Percentiles rank a stretch among this genome's conserved stretches.
phyloP scores from a whole-genome alignment of 1,140 invertebrate genomes.

The Drosophila sucinea region DNA sequence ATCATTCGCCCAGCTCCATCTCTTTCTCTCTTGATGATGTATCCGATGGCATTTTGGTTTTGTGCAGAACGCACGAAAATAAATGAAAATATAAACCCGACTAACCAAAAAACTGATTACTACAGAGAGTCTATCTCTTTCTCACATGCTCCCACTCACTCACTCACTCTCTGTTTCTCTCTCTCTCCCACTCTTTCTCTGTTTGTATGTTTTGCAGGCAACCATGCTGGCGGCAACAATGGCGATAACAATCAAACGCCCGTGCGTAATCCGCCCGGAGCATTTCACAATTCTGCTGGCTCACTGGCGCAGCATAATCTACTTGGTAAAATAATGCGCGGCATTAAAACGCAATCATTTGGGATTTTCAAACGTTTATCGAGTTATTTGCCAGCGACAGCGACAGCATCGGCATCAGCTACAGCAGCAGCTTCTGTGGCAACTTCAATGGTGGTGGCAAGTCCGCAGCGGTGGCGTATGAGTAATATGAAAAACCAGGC shows the following conservation, averaged over 20 bases:
- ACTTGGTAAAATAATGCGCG: constrained; percentile 82
- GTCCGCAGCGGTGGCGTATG: constrained; percentile 67
- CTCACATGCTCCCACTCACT: background rate
- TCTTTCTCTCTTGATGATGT: constrained; percentile 37
- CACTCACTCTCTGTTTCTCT: constrained; percentile 6
- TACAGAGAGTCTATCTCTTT: constrained; percentile 34
- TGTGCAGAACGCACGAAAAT: constrained; percentile 61
- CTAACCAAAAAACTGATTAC: constrained; percentile 79
- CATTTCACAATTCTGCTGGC: constrained; percentile 83
- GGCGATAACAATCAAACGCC: constrained; percentile 83
- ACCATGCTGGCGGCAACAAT: constrained; percentile 71
- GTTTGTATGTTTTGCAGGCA: constrained; percentile 54
- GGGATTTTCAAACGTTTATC: constrained; percentile 83
- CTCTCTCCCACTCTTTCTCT: constrained; percentile 20
- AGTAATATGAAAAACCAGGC: constrained; percentile 69
- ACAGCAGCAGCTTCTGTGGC: background rate
- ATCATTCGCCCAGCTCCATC: constrained; percentile 1
- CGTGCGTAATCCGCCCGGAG: constrained; percentile 83
- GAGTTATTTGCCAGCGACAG: constrained; percentile 70
- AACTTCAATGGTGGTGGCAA: background rate
- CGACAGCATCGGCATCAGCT: constrained; percentile 16
- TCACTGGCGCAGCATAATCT: constrained; percentile 82
- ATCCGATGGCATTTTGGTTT: constrained; percentile 56
- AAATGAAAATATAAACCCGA: constrained; percentile 78
- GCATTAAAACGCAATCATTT: constrained; percentile 83